Conservation (phyloP, 1,140 invertebrate species). For the Triops cancriformis region DNA sequence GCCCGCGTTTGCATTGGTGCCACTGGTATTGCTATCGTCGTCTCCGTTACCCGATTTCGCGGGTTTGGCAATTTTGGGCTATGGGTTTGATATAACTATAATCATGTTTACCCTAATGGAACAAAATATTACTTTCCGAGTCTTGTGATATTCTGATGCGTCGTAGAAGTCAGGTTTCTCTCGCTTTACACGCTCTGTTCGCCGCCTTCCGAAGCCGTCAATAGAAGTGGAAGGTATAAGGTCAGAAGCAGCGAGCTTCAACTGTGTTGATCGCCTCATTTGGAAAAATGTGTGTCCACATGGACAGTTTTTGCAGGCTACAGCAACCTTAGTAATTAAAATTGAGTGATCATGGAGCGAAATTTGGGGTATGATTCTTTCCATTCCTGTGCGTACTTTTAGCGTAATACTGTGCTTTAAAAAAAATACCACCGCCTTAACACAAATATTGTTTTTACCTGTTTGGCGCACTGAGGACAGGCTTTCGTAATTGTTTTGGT, state of each 20-base stretch:
- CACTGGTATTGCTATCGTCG: background rate
- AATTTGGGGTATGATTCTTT: background rate
- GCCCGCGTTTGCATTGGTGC: background rate
- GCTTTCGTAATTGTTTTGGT: constrained; percentile 24
- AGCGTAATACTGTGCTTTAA: too few species aligned
- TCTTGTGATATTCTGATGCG: constrained; percentile 63
- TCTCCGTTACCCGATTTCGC: background rate
- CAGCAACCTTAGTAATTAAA: constrained; percentile 53
- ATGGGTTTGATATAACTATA: background rate
- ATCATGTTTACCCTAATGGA: background rate
- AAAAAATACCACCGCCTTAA: background rate
- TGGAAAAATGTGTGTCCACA: constrained; percentile 69
- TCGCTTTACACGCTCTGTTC: constrained; percentile 63
- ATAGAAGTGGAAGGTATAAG: background rate
- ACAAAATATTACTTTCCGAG: constrained; percentile 45
- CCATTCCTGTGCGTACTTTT: background rate
- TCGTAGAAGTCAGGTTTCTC: constrained; percentile 76
- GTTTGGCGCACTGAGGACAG: constrained; percentile 24
- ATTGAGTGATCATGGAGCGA: background rate
- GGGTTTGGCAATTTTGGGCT: background rate
- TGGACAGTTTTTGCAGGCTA: constrained; percentile 67
- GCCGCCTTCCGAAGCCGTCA: constrained; percentile 43
- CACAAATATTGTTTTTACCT: constrained; percentile 20
- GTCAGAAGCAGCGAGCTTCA: constrained; percentile 3
- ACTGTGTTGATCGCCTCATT: constrained; percentile 47